A percentile compares a stretch with the other conserved stretches of the same genome.
Conservation (phyloP, 2,888 invertebrate genomes). For the Myopa tessellatipennis region DNA sequence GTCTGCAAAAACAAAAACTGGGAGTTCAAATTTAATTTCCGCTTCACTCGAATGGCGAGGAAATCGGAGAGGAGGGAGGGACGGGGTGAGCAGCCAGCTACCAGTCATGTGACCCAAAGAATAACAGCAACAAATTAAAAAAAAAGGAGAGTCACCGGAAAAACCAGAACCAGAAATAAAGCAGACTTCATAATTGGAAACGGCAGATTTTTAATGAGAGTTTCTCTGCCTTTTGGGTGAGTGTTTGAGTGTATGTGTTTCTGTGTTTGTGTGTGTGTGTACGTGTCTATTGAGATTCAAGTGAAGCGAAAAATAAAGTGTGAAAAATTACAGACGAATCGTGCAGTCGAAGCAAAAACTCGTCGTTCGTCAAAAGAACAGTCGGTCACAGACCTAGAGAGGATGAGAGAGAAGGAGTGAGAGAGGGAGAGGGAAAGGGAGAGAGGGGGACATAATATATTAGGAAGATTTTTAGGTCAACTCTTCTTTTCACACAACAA, state of each 20-base stretch:
- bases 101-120: background rate
- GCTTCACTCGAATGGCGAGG: background rate
- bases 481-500: background rate
- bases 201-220: conserved; percentile 43
- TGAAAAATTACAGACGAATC: conserved; percentile 7
- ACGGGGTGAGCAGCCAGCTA: too few species aligned
- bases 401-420: background rate
- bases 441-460: background rate
- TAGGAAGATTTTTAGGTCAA: background rate
- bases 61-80: background rate
- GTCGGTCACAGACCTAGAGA: background rate
- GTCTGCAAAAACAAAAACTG: background rate
- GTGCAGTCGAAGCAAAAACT: background rate
- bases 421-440: background rate
- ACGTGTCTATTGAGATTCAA: conserved; percentile 28
- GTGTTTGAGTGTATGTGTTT: background rate
- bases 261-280: background rate
- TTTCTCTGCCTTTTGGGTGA: conserved; percentile 19
- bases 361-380: too few species aligned
- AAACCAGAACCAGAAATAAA: background rate
- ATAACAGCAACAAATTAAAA: conserved; percentile 3
- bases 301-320: conserved; percentile 17
- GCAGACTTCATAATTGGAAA: conserved; percentile 41
- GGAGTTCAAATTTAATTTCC: background rate
- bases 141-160: background rate